Evolutionary conservation across 2,113 vertebrate genomes (phyloP).

Genomic region (Todiramphus chloris): DNA sequence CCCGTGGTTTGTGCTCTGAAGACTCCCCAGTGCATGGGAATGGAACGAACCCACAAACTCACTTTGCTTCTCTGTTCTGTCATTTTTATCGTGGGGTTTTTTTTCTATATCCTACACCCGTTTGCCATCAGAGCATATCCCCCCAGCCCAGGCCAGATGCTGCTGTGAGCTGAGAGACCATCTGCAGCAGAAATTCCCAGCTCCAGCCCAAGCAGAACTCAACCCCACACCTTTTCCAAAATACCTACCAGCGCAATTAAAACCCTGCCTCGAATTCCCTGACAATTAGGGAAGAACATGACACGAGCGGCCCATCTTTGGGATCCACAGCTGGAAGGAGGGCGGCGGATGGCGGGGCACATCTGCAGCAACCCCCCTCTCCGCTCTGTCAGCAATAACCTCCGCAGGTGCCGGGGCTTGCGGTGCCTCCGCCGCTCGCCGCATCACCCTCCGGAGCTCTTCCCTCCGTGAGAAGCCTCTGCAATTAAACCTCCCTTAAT

Average conservation of each 20-base stretch:
- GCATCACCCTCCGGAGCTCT: neutral
- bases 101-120: neutral
- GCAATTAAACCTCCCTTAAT: neutral
- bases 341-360: neutral
- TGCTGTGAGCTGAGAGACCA: fast-evolving
- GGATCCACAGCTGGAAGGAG: neutral
- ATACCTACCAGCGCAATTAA: neutral
- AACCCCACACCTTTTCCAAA: neutral
- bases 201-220: fast-evolving
- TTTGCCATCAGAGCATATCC: fast-evolving
- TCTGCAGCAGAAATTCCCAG: neutral
- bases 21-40: neutral
- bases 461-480: neutral
- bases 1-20: neutral
- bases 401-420: neutral
- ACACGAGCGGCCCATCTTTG: neutral
- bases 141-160: fast-evolving
- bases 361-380: neutral
- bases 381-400: neutral
- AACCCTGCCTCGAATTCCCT: neutral
- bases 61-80: neutral
- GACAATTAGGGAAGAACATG: neutral
- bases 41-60: neutral
- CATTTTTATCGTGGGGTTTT: neutral
- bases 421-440: neutral